phyloP scores from a whole-genome alignment of 1,140 invertebrate genomes.

The Brachionus plicatilis region DNA sequence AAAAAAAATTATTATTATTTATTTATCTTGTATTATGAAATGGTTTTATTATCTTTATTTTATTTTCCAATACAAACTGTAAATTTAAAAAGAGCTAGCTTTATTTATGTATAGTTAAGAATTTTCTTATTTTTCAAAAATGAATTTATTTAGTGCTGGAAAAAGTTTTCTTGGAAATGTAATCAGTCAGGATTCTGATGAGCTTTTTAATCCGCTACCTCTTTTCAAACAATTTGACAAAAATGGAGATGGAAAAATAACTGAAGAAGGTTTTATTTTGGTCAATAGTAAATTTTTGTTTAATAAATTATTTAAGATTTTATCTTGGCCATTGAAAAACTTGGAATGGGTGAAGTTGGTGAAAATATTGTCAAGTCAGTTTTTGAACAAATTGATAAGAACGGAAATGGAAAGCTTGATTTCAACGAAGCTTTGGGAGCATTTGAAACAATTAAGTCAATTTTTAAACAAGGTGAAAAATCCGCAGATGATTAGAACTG shows the following conservation, averaged over 20 bases:
- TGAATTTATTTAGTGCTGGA: background rate
- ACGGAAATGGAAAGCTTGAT: background rate
- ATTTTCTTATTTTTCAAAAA: background rate
- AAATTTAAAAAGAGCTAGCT: background rate
- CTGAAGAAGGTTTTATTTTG: background rate
- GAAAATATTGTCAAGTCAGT: background rate
- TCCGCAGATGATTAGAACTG: background rate
- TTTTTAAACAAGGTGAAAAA: background rate
- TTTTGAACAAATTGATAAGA: background rate
- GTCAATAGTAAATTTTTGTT: background rate
- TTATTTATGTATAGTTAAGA: background rate
- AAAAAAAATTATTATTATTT: no score
- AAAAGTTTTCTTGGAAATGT: background rate
- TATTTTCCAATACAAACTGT: background rate
- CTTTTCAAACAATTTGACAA: constrained; percentile 35
- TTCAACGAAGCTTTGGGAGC: background rate
- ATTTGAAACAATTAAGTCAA: background rate
- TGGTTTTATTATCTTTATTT: no score
- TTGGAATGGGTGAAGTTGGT: background rate
- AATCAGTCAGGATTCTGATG: background rate
- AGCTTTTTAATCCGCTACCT: background rate
- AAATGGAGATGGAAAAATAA: constrained; percentile 37
- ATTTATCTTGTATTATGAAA: no score
- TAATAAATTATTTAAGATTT: background rate
- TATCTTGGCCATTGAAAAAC: background rate